Evolutionary conservation across 2,888 invertebrate species (phyloP), one percentile per base, ranked within the genome.

Genomic region (Bellardia pandia): DNA sequence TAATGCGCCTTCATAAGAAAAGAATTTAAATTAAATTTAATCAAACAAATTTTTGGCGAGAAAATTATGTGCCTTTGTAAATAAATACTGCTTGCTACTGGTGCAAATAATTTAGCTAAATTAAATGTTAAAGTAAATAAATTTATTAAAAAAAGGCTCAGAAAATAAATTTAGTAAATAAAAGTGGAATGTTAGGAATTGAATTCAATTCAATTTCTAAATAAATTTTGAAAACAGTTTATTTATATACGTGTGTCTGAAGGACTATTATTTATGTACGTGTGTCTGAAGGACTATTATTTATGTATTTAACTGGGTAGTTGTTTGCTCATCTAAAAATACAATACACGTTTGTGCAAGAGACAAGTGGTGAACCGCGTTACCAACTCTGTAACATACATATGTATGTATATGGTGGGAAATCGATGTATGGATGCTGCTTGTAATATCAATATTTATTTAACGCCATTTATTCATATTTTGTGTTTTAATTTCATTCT

Each of bases 361-460:
- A 6, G 23, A 58, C 30, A 58, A 30, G 33, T 58, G 30, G 58
- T 58, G 13, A 30, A 58, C 58, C 13, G 30, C 33, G 30, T 13
- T 58, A 58, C 13, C 58, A 58, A 58, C 30, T n/a, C 42, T 48
- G 14, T 14, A 9, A 51, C 6, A 51, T 51, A 0, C 1, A 45
- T 11, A 23, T 23, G 23, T 23, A 23, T 23, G 23, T 23, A 11
- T 13, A 23, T 56, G 56, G 7, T 16, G 23, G 16, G 56, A 9
- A 23, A 58, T 30, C 30, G 58, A 30, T 58, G 58, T 30, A 30
- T 58, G 23, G 30, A 58, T 23, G 23, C 9, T 66, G 53, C n/a
- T n/a, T 80, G 3, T 33, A 23, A 13, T 42, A 53, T 51, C 62
- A 72, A 79, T 71, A 71, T 79, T 71, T 62, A 42, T 62, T 62